A percentile compares a stretch with the other conserved stretches of the same genome.
Conservation (phyloP, 2,888 invertebrate genomes). For the Lithodes maja region DNA sequence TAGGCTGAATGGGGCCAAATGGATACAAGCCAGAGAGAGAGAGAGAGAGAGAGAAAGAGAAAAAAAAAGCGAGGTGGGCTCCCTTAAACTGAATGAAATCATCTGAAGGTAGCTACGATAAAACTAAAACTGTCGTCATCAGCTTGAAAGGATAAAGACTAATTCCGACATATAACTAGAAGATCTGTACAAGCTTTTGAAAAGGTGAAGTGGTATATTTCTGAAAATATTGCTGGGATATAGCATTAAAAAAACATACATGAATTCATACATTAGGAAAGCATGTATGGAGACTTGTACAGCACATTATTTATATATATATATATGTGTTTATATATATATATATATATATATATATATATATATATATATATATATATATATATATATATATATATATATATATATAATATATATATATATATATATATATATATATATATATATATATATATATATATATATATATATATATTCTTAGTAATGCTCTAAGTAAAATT, state of each 20-base stretch:
- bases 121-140: too few species aligned
- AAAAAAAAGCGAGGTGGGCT: too few species aligned
- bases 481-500: neutral
- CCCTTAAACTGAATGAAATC: too few species aligned
- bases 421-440: constrained; percentile 18
- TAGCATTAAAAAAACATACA: constrained; percentile 9
- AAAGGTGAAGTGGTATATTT: constrained; percentile 13
- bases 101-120: too few species aligned
- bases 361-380: constrained; percentile 16
- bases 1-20: too few species aligned
- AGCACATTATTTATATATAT: neutral
- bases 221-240: constrained; percentile 17
- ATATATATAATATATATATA: constrained; percentile 4
- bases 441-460: constrained; percentile 16
- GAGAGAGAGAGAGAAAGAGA: too few species aligned
- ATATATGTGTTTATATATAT: neutral
- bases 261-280: constrained; percentile 12
- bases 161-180: constrained; percentile 5
- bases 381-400: constrained; percentile 18
- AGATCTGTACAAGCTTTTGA: constrained; percentile 23
- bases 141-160: too few species aligned
- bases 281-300: constrained; percentile 33
- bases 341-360: neutral
- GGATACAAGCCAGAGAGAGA: too few species aligned
- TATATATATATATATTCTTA: neutral